Evolutionary conservation across 2,797 vertebrate species (phyloP), one percentile per base, ranked within the genome.

Genomic region (Rhodeus uyekii): DNA sequence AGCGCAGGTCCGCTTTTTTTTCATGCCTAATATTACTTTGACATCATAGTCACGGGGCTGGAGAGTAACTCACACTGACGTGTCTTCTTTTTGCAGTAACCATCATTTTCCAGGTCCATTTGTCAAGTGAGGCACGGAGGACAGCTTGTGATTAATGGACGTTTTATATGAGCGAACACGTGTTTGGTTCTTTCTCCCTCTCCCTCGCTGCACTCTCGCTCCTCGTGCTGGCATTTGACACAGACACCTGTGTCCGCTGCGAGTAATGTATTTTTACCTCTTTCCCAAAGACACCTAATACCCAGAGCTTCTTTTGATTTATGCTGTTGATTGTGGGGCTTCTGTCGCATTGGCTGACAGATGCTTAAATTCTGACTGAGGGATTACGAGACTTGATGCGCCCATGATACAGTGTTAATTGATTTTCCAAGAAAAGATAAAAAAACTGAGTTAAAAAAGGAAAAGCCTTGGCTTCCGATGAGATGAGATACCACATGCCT

Each of bases 71-170:
- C 50, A 12, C 67, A 81, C 83, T 55, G 61, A 82, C 82, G 83
- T 85, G 84, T 87, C 89, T 90, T 90, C 89, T 89, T 83, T 87
- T 80, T 85, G 65, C 81, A 80, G 90, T 90, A 93, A 85, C 91
- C 90, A 92, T 93, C 90, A 90, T 90, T 93, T 92, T 89, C 85
- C 38, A 19, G 85, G 90, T 91, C 90, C 90, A 93, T 94, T 92
- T 89, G 89, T 95, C 92, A 92, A 87, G 85, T 83, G 82, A 86
- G 90, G 85, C 83, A n/a, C 85, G 58, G 80, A 86, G 86, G 89
- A 90, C 85, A 86, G 87, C 71, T 79, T 32, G 80, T 93, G 93
- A 95, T 93, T 92, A 92, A 92, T 93, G 86, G 68, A 77, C 53
- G 32, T 76, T 92, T 91, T 80, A 88, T 89, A 89, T 84, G 82